A percentile compares a stretch with the other conserved stretches of the same genome.
Conservation (phyloP, 2,888 invertebrate genomes). For the Drosophila koepferae region DNA sequence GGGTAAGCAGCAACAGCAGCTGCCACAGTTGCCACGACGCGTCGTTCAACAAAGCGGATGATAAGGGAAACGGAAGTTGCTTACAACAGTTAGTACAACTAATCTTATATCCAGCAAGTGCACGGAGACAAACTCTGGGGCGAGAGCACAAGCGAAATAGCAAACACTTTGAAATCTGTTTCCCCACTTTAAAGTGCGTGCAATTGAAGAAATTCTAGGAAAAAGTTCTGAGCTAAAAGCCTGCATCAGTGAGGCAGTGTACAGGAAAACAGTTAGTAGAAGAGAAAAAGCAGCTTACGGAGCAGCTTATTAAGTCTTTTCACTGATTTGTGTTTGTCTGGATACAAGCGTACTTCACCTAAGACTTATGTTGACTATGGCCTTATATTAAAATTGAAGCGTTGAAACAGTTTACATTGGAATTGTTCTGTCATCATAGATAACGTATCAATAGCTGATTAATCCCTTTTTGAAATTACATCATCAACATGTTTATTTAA, state of each 20-base stretch:
- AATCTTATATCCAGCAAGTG: constrained; percentile 29
- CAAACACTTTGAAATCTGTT: constrained; percentile 60
- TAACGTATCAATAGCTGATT: neutral
- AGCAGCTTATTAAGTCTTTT: neutral
- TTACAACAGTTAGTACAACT: constrained; percentile 65
- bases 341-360: neutral
- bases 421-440: too few species aligned
- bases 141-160: constrained; percentile 30
- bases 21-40: constrained; percentile 40
- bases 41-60: constrained; percentile 47
- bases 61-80: constrained; percentile 78
- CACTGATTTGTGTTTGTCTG: neutral
- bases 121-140: constrained; percentile 1
- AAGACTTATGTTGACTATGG: neutral
- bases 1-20: constrained; percentile 46
- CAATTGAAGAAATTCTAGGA: constrained; percentile 13
- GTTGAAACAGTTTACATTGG: too few species aligned
- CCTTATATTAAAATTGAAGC: neutral
- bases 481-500: neutral
- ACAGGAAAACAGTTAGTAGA: accelerated
- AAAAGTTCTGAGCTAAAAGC: constrained; percentile 15
- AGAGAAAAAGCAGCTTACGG: neutral
- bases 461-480: neutral
- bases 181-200: constrained; percentile 41
- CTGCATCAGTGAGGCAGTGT: neutral